phyloP scores from a whole-genome alignment of 2,797 vertebrate genomes.

The Pantherophis vulpinus region DNA sequence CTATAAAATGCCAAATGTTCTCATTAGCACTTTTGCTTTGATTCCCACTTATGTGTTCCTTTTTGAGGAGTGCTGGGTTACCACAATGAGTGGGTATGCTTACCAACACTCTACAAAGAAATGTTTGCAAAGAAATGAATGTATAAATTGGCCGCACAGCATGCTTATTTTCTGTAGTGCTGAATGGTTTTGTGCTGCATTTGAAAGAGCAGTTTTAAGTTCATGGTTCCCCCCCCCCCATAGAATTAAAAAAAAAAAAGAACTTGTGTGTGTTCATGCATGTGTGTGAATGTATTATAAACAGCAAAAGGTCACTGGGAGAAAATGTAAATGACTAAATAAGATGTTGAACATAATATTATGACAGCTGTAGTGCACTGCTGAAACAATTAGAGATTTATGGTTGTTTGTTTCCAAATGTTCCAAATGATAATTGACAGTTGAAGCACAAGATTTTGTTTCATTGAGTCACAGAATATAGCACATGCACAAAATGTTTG shows the following conservation, averaged over 20 bases:
- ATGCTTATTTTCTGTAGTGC: conserved; percentile 7
- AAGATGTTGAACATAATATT: neutral
- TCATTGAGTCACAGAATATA: neutral
- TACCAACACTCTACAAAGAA: neutral
- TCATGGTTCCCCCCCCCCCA: neutral
- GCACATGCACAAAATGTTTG: neutral
- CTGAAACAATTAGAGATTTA: neutral
- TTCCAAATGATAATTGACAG: neutral
- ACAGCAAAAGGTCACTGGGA: neutral
- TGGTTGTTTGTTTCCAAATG: neutral
- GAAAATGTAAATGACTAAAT: neutral
- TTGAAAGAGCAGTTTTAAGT: conserved; percentile 4
- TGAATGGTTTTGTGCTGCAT: conserved; percentile 16
- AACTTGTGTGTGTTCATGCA: conserved; percentile 6
- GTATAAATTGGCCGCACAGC: conserved; percentile 1
- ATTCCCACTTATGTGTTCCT: neutral
- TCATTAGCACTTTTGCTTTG: neutral
- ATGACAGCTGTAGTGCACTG: neutral
- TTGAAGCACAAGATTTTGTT: neutral
- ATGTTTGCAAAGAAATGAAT: neutral
- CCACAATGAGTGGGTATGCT: conserved; percentile 5
- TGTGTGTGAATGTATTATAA: neutral
- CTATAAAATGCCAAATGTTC: neutral
- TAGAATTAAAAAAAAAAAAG: conserved; percentile 1
- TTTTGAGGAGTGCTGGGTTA: neutral